Conservation (phyloP, 2,797 vertebrate genomes). For the Centroberyx gerrardi region DNA sequence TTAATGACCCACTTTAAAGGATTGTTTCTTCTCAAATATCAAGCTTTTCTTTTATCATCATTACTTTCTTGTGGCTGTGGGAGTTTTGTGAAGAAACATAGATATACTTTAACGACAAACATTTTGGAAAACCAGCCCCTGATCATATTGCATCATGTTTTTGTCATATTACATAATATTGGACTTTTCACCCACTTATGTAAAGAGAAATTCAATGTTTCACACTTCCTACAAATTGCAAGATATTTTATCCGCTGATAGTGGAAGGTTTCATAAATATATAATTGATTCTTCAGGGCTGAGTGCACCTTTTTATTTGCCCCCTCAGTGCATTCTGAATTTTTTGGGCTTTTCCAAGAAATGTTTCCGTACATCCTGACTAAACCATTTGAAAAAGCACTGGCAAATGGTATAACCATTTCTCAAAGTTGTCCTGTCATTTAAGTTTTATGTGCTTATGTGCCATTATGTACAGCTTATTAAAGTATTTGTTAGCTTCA, state of each 20-base stretch:
- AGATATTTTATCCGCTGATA: constrained; percentile 2
- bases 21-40: constrained; percentile 2
- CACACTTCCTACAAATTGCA: constrained; percentile 31
- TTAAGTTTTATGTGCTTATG: constrained; percentile 77
- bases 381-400: constrained; percentile 17
- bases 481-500: constrained; percentile 63
- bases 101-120: constrained; percentile 40
- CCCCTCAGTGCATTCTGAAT: constrained; percentile 6
- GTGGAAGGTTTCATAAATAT: constrained; percentile 19
- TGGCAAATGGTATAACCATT: constrained; percentile 41
- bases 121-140: constrained; percentile 58
- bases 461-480: constrained; percentile 81
- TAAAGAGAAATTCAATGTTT: constrained; percentile 45
- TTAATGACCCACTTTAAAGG: not conserved
- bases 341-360: constrained; percentile 28
- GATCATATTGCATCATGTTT: constrained; percentile 43
- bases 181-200: constrained; percentile 53
- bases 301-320: constrained; percentile 2
- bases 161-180: constrained; percentile 55
- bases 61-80: constrained; percentile 28
- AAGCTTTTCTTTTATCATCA: constrained; percentile 32
- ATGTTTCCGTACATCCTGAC: constrained; percentile 21
- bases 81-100: constrained; percentile 28
- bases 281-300: constrained; percentile 5
- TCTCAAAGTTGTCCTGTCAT: constrained; percentile 62